Conservation (phyloP, 2,113 vertebrate genomes). For the Crocuta crocuta region DNA sequence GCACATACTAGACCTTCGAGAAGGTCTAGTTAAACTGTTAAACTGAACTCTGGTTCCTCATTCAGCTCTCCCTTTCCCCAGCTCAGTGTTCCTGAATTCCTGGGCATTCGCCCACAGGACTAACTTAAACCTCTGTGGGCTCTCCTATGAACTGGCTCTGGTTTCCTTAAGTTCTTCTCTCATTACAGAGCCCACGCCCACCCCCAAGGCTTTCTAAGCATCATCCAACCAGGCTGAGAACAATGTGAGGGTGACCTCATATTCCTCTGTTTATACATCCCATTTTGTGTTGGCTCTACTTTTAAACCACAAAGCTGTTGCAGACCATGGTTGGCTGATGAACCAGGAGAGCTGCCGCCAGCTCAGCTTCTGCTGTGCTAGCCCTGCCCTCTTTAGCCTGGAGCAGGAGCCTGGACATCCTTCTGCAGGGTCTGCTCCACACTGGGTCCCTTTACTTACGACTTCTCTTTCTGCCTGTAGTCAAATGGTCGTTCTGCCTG, state of each 20-base stretch:
- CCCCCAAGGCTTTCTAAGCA: constrained; percentile 34
- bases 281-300: constrained; percentile 36
- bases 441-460: background rate
- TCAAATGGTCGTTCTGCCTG: background rate
- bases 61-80: background rate
- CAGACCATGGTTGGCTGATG: background rate
- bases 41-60: background rate
- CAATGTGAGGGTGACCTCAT: constrained; percentile 59
- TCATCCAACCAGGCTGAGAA: background rate
- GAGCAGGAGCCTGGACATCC: background rate
- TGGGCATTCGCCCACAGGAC: background rate
- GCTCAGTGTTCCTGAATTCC: background rate
- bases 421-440: background rate
- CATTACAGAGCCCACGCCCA: background rate
- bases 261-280: constrained; percentile 16
- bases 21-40: background rate
- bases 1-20: too few relatives aligned
- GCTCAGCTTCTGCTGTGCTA: background rate
- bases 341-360: background rate
- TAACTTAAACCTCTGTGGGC: background rate
- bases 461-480: constrained; percentile 1
- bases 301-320: constrained; percentile 18
- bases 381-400: background rate
- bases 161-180: background rate
- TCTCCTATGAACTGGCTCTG: background rate